phyloP scores from a whole-genome alignment of 2,888 invertebrate species.

The Ceramica pisi region DNA sequence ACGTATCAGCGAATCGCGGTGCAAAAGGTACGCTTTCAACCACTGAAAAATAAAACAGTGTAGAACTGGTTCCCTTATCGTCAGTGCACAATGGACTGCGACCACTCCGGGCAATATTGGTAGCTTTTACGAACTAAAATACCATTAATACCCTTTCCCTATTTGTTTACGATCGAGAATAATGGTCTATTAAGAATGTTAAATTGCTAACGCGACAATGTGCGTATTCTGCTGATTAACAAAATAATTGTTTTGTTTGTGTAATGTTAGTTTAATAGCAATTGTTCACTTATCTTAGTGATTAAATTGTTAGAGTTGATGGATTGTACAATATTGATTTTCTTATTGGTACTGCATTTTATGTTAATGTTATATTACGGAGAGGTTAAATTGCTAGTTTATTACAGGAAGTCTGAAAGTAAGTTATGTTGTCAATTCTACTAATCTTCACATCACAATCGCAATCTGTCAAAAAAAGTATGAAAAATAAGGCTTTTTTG shows the following conservation, averaged over 20 bases:
- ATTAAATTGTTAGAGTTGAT: slow-evolving; percentile 48
- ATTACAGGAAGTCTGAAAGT: neutral
- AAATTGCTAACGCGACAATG: slow-evolving; percentile 75
- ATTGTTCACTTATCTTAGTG: slow-evolving; percentile 48
- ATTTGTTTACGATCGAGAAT: slow-evolving; percentile 80
- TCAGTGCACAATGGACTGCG: slow-evolving; percentile 72
- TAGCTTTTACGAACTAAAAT: slow-evolving; percentile 76
- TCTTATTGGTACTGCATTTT: slow-evolving; percentile 17
- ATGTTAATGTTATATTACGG: neutral
- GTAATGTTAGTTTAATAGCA: slow-evolving; percentile 28
- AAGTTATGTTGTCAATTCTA: too few relatives aligned
- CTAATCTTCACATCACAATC: too few relatives aligned
- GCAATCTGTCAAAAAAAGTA: too few relatives aligned
- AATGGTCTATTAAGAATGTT: slow-evolving; percentile 78
- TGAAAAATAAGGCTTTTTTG: too few relatives aligned
- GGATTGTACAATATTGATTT: slow-evolving; percentile 24
- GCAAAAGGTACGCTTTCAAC: slow-evolving; percentile 69
- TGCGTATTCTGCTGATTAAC: slow-evolving; percentile 70
- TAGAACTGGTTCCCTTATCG: slow-evolving; percentile 77
- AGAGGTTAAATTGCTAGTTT: neutral
- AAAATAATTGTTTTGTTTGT: slow-evolving; percentile 68
- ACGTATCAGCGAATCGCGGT: slow-evolving; percentile 68
- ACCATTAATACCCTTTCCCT: slow-evolving; percentile 79
- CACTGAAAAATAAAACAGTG: slow-evolving; percentile 75
- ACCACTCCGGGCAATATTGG: slow-evolving; percentile 67